Base-by-base conservation (phyloP, 2,888 invertebrate species). In the Drosophila suboccidentalis region DNA sequence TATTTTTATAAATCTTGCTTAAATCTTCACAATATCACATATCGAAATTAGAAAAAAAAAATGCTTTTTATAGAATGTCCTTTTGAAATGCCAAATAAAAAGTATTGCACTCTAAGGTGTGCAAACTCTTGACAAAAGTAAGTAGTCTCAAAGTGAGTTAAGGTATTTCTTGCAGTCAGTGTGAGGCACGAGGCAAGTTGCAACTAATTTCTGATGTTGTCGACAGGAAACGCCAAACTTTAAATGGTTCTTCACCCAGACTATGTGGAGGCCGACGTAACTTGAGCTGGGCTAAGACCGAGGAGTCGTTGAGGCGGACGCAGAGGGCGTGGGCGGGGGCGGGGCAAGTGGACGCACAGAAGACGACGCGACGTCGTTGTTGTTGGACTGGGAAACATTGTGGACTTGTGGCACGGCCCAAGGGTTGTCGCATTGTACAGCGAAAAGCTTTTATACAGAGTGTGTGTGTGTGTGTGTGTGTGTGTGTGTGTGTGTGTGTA, bases 201-300 rank as follows among this genome's bases (percentile, higher is more conserved):
- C 58, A 76, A 73, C 73, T 72, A 76, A 71, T 77, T 72, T 71
- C 36, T 59, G 44, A 59, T 64, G 57, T 65, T 58, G 60, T 53
- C 51, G 66, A 46, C 60, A 63, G 75, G 62, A 78, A 78, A 65
- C 49, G 53, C 43, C 63, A 58, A 83, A 81, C 61, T 69, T 78
- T 60, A 79, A 79, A 71, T 71, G 80, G 50, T 63, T 61, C 36
- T 19, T 13, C 22, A 34, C 10, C 15, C 19, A 29, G 11, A 9
- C 43, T n/a, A 9, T 10, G 4, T 6, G 6, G 32, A 15, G 29
- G 50, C 41, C 29, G 61, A 49, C 39, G 49, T 29, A 62, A 71
- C 38, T 46, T 43, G 71, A 62, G 64, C 19, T 29, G 32, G 13
- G 44, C 22, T 15, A 15, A 38, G 50, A 29, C 15, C 34, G 46